Conservation (phyloP, 2,113 vertebrate genomes). For the Tretioscincus oriximinensis region DNA sequence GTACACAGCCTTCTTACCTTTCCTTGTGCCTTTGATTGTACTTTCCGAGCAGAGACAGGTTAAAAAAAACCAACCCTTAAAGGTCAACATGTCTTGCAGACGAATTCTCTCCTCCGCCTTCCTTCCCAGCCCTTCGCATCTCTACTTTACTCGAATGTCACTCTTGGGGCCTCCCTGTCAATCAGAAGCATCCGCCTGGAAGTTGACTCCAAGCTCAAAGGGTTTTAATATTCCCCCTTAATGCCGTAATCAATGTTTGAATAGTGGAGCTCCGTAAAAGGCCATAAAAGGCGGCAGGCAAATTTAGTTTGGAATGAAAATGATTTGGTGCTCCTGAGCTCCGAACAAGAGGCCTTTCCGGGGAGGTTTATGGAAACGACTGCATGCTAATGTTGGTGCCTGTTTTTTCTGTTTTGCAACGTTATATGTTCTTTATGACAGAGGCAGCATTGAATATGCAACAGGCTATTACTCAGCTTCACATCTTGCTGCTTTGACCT, state of each 20-base stretch:
- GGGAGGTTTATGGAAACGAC: conserved; percentile 38
- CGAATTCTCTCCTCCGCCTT: background rate
- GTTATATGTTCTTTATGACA: conserved; percentile 29
- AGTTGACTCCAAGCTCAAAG: conserved; percentile 10
- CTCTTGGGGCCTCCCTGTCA: conserved; percentile 20
- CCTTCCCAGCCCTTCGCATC: conserved; percentile 16
- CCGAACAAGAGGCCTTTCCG: conserved; percentile 13
- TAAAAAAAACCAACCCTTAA: background rate
- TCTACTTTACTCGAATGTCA: conserved; percentile 2
- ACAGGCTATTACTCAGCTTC: conserved; percentile 32
- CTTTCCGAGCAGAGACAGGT: background rate
- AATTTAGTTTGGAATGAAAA: conserved; percentile 39
- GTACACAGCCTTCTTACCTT: background rate
- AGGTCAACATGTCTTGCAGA: background rate
- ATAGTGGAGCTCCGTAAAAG: conserved; percentile 19
- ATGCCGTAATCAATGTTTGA: conserved; percentile 26
- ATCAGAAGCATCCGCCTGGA: conserved; percentile 3
- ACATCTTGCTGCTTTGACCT: conserved; percentile 31
- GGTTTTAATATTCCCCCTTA: conserved; percentile 38
- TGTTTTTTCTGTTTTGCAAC: conserved; percentile 42
- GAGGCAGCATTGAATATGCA: background rate
- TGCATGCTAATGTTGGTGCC: conserved; percentile 12
- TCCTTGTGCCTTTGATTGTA: conserved; percentile 2
- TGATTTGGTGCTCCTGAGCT: background rate
- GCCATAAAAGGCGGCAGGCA: conserved; percentile 17